Conservation (phyloP, 2,888 invertebrate species). For the Eupithecia inturbata region DNA sequence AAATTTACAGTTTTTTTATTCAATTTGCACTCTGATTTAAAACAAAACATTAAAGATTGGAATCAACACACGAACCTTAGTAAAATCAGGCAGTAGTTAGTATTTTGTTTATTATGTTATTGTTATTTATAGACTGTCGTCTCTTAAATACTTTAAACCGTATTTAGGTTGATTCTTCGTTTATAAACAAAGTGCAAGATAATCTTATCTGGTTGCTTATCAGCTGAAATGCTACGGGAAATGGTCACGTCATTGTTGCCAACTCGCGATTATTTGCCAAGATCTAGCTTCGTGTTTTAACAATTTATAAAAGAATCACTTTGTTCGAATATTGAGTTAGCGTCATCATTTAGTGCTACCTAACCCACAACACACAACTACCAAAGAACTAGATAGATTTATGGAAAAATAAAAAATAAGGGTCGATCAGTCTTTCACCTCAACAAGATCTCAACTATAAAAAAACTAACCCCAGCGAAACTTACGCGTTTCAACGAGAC, state of each 20-base stretch:
- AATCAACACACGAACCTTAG: not conserved
- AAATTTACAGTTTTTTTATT: not conserved
- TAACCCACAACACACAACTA: not conserved
- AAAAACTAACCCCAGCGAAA: too few relatives aligned
- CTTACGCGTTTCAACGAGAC: too few relatives aligned
- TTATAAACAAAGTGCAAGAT: slow-evolving; percentile 66
- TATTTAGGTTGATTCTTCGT: slow-evolving; percentile 45
- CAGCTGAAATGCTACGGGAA: slow-evolving; percentile 53
- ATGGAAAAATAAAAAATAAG: too few relatives aligned
- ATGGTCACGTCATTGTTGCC: slow-evolving; percentile 38
- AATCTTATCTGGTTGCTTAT: slow-evolving; percentile 50
- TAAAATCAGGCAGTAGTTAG: too few relatives aligned
- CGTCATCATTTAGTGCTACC: not conserved
- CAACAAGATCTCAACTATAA: not conserved
- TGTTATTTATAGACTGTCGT: too few relatives aligned
- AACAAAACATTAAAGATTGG: not conserved
- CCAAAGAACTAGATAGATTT: too few relatives aligned
- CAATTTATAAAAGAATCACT: not conserved
- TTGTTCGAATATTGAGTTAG: not conserved
- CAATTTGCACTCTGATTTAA: not conserved
- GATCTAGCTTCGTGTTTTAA: slow-evolving; percentile 9
- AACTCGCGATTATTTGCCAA: slow-evolving; percentile 7
- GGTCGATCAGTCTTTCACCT: not conserved
- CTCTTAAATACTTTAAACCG: not conserved
- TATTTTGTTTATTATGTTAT: too few relatives aligned